Evolutionary conservation across 2,797 vertebrate species (phyloP).

Genomic region (Phrynocephalus vlangalii): DNA sequence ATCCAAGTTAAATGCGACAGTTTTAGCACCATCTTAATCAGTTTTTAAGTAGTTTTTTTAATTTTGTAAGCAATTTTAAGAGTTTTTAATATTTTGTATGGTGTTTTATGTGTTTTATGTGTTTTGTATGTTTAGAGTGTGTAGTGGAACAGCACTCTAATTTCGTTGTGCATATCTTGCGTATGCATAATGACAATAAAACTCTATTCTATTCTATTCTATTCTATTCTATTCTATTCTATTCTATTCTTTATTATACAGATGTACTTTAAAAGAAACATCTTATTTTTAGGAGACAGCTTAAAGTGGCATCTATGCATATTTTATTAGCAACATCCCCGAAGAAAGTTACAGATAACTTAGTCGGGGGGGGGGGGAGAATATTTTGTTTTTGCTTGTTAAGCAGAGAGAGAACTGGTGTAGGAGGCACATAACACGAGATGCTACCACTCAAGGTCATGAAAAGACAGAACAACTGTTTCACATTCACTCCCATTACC

Average conservation of each 20-base stretch:
- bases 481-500: background rate
- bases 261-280: background rate
- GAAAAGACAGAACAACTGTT: background rate
- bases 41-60: too few relatives aligned
- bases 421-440: background rate
- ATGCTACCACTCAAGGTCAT: background rate
- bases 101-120: too few relatives aligned
- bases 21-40: too few relatives aligned
- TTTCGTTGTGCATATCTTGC: too few relatives aligned
- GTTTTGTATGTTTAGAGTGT: too few relatives aligned
- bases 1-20: too few relatives aligned
- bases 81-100: too few relatives aligned
- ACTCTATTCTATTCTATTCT: background rate
- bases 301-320: background rate
- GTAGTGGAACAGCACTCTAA: too few relatives aligned
- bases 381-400: background rate
- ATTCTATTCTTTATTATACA: background rate
- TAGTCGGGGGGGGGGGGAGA: background rate
- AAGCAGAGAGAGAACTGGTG: background rate
- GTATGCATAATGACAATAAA: too few relatives aligned
- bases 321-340: background rate
- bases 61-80: too few relatives aligned
- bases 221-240: too few relatives aligned
- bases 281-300: conserved; percentile 1
- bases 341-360: background rate